phyloP scores from a whole-genome alignment of 2,797 vertebrate species.

The Spatula clypeata region DNA sequence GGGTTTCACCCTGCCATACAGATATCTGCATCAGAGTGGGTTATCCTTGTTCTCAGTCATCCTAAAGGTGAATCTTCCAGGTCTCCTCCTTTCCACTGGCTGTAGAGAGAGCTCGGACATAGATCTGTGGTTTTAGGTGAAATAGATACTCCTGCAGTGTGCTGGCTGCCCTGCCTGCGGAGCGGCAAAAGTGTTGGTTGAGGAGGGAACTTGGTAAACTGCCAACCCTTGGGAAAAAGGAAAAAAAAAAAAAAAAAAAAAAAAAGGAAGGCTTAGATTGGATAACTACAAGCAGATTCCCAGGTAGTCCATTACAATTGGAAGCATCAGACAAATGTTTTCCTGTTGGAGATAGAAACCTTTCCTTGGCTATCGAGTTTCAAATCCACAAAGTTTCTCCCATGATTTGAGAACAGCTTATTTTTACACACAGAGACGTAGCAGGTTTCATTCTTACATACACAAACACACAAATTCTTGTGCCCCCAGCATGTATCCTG shows the following conservation, averaged over 20 bases:
- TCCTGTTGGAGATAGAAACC: neutral
- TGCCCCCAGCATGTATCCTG: accelerated
- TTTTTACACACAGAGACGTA: neutral
- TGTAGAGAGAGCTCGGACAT: accelerated
- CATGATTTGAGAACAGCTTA: neutral
- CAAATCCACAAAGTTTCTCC: neutral
- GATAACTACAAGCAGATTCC: neutral
- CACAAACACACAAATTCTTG: accelerated
- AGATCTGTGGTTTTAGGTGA: neutral
- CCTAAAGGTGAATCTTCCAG: neutral
- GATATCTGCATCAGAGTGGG: neutral
- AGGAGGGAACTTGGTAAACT: neutral
- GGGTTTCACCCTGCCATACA: neutral
- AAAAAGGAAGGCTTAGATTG: neutral
- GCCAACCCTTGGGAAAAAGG: neutral
- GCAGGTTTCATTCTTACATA: too few relatives aligned
- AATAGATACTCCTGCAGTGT: neutral
- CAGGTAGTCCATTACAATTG: neutral
- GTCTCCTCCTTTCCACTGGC: neutral
- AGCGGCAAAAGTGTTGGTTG: neutral
- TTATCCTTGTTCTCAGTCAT: neutral
- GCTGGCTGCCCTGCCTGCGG: neutral
- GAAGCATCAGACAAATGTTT: neutral
- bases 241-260: neutral
- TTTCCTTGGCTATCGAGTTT: neutral